A percentile compares a stretch with the other conserved stretches of the same genome.
Evolutionary conservation across 2,797 vertebrate species (phyloP).

Genomic region (Astyanax mexicanus): DNA sequence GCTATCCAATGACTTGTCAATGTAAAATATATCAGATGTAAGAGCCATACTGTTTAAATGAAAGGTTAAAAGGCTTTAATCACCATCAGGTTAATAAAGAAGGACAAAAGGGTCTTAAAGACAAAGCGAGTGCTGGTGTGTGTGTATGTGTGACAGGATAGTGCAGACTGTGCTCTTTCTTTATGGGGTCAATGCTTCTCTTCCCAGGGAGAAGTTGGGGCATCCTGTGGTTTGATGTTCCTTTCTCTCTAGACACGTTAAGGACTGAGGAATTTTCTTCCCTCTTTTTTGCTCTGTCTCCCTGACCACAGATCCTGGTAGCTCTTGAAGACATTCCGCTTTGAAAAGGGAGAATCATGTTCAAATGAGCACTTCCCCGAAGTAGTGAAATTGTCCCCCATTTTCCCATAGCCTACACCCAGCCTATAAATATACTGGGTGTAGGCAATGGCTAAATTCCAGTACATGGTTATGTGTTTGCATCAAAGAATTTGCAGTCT

Average conservation of each 20-base stretch:
- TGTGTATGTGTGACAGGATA: background rate
- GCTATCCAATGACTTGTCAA: no score
- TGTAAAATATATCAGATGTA: no score
- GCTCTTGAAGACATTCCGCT: conserved; percentile 66
- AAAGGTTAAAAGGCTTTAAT: background rate
- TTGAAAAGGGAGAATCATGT: conserved; percentile 55
- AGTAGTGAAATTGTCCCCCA: conserved; percentile 59
- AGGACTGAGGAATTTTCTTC: conserved; percentile 50
- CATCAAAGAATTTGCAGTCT: conserved; percentile 26
- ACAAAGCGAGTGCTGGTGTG: background rate
- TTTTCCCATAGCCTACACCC: conserved; percentile 46
- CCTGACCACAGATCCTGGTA: conserved; percentile 63
- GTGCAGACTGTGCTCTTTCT: background rate
- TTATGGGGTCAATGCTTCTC: background rate
- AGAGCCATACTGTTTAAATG: background rate
- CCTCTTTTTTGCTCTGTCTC: conserved; percentile 46
- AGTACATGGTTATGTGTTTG: conserved; percentile 44
- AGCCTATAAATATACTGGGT: conserved; percentile 51
- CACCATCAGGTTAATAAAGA: background rate
- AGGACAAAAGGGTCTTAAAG: background rate
- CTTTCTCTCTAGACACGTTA: conserved; percentile 63
- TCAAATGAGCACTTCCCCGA: conserved; percentile 67
- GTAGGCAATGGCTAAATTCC: background rate
- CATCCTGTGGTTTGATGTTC: conserved; percentile 69
- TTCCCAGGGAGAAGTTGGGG: background rate